Evolutionary conservation across 2,888 invertebrate genomes (phyloP).

Genomic region (Proisotoma minuta): DNA sequence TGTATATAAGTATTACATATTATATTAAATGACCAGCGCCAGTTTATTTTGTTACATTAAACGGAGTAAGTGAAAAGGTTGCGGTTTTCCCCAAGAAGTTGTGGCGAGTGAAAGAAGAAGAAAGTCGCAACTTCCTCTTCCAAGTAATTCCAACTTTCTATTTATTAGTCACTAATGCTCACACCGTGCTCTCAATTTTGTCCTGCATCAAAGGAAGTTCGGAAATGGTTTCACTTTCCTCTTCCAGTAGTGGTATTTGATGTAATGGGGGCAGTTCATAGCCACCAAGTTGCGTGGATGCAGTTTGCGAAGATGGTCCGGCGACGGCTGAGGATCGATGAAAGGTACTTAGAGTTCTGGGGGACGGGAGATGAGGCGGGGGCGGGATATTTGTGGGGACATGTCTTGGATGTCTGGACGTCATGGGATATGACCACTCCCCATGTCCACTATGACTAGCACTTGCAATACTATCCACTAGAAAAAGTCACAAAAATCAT

Average conservation of each 20-base stretch:
- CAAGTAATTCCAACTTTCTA: neutral
- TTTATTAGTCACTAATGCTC: constrained; percentile 21
- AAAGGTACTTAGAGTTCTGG: constrained; percentile 16
- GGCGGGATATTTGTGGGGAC: constrained; percentile 35
- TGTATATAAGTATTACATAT: no score
- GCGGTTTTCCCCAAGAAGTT: no score
- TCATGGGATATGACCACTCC: constrained; percentile 47
- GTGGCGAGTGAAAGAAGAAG: no score
- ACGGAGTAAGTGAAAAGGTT: no score
- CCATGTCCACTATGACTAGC: constrained; percentile 31
- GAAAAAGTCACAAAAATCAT: no score
- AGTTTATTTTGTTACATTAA: no score
- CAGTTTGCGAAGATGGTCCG: constrained; percentile 16
- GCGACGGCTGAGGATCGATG: constrained; percentile 12
- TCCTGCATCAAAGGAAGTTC: constrained; percentile 46
- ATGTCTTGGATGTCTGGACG: constrained; percentile 14
- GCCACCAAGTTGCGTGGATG: constrained; percentile 36
- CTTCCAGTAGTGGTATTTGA: constrained; percentile 45
- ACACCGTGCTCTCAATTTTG: constrained; percentile 48
- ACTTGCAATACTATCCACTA: constrained; percentile 34
- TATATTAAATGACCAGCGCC: no score
- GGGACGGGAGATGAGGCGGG: constrained; percentile 25
- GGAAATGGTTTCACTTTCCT: constrained; percentile 45
- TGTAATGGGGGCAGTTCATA: constrained; percentile 44
- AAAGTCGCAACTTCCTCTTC: no score